These are phyloP conservation scores for Erythrocebus patas DNA, from an alignment of 2,113 vertebrate genomes.

Conservation along the genomic window DNA sequence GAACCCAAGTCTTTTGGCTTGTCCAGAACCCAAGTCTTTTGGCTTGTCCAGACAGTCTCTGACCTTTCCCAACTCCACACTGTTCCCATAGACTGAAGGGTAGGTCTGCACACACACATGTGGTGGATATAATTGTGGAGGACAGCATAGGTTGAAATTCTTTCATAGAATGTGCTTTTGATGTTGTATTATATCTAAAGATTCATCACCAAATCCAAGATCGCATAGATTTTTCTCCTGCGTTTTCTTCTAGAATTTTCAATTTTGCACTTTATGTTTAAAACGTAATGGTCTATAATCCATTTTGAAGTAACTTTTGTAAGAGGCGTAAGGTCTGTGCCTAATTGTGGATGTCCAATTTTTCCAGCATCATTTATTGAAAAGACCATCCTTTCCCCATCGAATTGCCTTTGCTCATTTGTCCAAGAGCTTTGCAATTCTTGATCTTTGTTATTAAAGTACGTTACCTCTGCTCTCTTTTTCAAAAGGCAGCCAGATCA, in stretches of 20 bases:
- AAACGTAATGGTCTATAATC: background rate
- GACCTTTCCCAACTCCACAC: fast-evolving
- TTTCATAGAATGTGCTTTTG: background rate
- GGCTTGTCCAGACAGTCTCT: background rate
- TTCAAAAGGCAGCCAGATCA: background rate
- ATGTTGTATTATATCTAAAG: background rate
- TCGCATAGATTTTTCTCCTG: background rate
- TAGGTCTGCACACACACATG: conserved; percentile 74
- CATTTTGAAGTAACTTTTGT: background rate
- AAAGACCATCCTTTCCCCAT: background rate
- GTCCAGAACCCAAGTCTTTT: background rate
- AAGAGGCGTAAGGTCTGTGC: background rate
- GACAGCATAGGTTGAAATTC: conserved; percentile 78
- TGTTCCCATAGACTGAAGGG: background rate
- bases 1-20: background rate
- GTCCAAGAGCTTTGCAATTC: background rate
- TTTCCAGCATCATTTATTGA: background rate
- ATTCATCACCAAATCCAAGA: background rate
- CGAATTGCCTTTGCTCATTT: background rate
- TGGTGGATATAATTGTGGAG: conserved; percentile 70
- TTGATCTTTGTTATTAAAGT: conserved; percentile 85
- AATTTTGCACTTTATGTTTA: background rate
- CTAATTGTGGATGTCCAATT: background rate
- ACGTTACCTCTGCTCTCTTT: conserved; percentile 67
- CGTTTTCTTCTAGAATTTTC: background rate